Conservation (phyloP, 1,140 invertebrate species). For the Phenacoccus solenopsis region DNA sequence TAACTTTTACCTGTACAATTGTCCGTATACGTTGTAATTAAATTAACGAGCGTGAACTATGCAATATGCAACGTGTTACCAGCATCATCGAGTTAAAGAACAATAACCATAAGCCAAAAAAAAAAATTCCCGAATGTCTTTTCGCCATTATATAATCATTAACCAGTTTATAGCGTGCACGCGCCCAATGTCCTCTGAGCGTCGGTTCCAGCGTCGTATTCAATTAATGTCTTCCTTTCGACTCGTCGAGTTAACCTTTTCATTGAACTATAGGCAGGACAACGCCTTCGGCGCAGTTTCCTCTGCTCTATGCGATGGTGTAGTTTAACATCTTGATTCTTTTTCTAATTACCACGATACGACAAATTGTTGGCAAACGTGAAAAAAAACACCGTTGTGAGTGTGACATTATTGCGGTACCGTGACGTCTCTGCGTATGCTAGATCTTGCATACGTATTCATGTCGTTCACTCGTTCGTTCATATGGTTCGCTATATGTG, state of each 20-base stretch:
- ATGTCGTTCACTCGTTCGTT: not conserved
- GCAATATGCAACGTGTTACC: not conserved
- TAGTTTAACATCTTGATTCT: not conserved
- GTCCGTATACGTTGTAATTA: not conserved
- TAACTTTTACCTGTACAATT: not conserved
- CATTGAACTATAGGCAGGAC: not conserved
- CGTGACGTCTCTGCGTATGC: too few species aligned
- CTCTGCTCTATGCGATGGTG: too few species aligned
- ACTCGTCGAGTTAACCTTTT: not conserved
- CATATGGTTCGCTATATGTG: not conserved
- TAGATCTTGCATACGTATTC: too few species aligned
- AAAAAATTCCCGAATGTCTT: too few species aligned
- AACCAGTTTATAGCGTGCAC: too few species aligned
- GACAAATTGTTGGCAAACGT: constrained; percentile 1
- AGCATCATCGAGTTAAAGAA: too few species aligned
- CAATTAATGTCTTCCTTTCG: not conserved
- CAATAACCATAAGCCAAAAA: too few species aligned
- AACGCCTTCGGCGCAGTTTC: not conserved
- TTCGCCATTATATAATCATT: too few species aligned
- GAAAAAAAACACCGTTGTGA: not conserved
- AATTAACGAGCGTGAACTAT: not conserved
- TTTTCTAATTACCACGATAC: not conserved
- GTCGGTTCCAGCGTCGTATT: not conserved
- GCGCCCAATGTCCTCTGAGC: too few species aligned
- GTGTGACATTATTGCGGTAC: too few species aligned